phyloP scores from a whole-genome alignment of 2,113 vertebrate species.

The Cervus canadensis region DNA sequence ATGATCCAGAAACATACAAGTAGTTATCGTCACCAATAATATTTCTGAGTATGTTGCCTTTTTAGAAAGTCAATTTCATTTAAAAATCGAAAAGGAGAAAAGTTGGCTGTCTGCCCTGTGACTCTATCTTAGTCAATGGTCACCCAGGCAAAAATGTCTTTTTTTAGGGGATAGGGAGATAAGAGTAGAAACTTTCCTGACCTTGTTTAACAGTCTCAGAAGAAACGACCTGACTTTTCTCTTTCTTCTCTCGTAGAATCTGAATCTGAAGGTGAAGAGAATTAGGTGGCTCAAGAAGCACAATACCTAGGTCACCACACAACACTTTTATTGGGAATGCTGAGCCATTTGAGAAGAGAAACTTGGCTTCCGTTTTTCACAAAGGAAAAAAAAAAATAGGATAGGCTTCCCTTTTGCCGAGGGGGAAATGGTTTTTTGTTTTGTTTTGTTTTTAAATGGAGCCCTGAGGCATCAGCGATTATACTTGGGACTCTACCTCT shows the following conservation, averaged over 20 bases:
- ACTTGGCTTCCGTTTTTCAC: constrained; percentile 81
- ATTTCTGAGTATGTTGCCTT: not conserved
- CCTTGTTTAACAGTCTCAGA: not conserved
- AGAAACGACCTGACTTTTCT: constrained; percentile 19
- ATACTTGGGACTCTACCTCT: constrained; percentile 82
- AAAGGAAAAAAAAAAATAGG: constrained; percentile 76
- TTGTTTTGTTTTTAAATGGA: constrained; percentile 73
- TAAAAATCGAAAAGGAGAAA: not conserved
- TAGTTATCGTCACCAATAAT: not conserved
- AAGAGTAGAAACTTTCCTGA: not conserved
- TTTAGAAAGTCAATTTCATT: not conserved
- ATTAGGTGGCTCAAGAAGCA: constrained; percentile 75
- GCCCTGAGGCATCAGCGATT: constrained; percentile 80
- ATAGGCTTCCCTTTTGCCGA: constrained; percentile 81
- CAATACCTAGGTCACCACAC: constrained; percentile 67
- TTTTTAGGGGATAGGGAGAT: not conserved
- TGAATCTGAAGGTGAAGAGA: constrained; percentile 91
- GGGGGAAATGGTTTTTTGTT: constrained; percentile 77
- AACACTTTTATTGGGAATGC: constrained; percentile 69
- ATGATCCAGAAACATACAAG: not conserved
- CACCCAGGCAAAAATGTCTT: not conserved
- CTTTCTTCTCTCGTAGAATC: constrained; percentile 83
- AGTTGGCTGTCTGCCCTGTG: not conserved
- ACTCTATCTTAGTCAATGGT: not conserved
- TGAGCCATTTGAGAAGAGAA: constrained; percentile 73